phyloP scores from a whole-genome alignment of 2,888 invertebrate species.

The Spilarctia lutea region DNA sequence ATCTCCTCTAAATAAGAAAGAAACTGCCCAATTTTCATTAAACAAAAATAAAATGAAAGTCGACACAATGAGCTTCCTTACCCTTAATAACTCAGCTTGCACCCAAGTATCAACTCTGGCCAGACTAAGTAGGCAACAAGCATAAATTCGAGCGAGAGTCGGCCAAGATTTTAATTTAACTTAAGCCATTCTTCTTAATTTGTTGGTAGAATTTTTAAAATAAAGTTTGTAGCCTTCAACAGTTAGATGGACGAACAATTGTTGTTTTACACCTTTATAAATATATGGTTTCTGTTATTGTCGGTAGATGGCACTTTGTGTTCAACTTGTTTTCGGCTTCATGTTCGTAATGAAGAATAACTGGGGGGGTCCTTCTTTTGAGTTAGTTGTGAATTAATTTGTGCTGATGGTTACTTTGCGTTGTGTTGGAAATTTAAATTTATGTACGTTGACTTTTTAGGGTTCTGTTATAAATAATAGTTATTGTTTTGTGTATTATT shows the following conservation, averaged over 20 bases:
- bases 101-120: conserved; percentile 40
- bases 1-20: neutral
- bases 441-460: neutral
- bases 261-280: conserved; percentile 32
- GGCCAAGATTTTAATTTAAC: conserved; percentile 84
- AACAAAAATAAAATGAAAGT: conserved; percentile 25
- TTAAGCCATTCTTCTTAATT: conserved; percentile 83
- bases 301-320: conserved; percentile 33
- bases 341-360: conserved; percentile 38
- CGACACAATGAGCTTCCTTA: conserved; percentile 33
- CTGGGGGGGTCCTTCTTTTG: conserved; percentile 18
- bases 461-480: neutral
- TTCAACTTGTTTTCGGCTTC: conserved; percentile 27
- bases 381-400: conserved; percentile 23
- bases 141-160: conserved; percentile 71
- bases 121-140: conserved; percentile 69
- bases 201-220: conserved; percentile 68
- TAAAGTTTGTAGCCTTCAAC: conserved; percentile 42
- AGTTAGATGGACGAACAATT: conserved; percentile 40
- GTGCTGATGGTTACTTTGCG: neutral
- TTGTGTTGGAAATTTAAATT: conserved; percentile 4
- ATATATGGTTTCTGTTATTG: conserved; percentile 37
- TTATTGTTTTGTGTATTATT: neutral
- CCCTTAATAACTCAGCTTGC: conserved; percentile 44
- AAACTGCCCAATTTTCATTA: conserved; percentile 21